A percentile compares a stretch with the other conserved stretches of the same genome.
Conservation (phyloP, 1,140 invertebrate species). For the Chironomus tepperi region DNA sequence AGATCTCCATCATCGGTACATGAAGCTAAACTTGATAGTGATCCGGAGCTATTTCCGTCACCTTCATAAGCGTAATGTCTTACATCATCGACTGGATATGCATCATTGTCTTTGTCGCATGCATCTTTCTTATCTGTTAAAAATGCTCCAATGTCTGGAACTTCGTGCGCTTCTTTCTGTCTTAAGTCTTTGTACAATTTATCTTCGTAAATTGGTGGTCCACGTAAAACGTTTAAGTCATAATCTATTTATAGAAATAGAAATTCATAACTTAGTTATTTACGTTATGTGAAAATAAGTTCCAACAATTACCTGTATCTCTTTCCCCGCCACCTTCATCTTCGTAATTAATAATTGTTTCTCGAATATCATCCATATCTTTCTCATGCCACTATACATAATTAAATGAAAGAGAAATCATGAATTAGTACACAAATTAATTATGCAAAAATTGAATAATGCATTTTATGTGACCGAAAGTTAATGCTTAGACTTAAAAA, state of each 20-base stretch:
- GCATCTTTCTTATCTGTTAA: constrained; percentile 80
- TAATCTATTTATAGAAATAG: constrained; percentile 52
- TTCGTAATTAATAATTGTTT: constrained; percentile 95
- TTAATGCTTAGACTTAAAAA: no score
- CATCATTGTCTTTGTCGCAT: constrained; percentile 82
- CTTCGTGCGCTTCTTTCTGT: constrained; percentile 37
- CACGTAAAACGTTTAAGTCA: constrained; percentile 80
- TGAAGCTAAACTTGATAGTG: constrained; percentile 84
- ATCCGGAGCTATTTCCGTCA: constrained; percentile 85
- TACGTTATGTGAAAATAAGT: background rate
- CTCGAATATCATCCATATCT: constrained; percentile 90
- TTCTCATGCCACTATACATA: constrained; percentile 57
- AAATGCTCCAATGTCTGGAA: constrained; percentile 84
- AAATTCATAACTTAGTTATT: background rate
- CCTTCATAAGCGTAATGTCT: constrained; percentile 95
- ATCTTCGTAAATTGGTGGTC: constrained; percentile 38
- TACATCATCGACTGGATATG: constrained; percentile 87
- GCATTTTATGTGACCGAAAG: no score
- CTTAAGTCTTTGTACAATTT: constrained; percentile 36
- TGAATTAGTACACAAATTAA: no score
- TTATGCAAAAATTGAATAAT: no score
- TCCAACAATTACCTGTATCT: constrained; percentile 50
- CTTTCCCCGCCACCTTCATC: constrained; percentile 95
- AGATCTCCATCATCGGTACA: constrained; percentile 90
- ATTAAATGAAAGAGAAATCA: background rate